Conservation (phyloP, 2,888 invertebrate genomes). For the Hetaerina titia region DNA sequence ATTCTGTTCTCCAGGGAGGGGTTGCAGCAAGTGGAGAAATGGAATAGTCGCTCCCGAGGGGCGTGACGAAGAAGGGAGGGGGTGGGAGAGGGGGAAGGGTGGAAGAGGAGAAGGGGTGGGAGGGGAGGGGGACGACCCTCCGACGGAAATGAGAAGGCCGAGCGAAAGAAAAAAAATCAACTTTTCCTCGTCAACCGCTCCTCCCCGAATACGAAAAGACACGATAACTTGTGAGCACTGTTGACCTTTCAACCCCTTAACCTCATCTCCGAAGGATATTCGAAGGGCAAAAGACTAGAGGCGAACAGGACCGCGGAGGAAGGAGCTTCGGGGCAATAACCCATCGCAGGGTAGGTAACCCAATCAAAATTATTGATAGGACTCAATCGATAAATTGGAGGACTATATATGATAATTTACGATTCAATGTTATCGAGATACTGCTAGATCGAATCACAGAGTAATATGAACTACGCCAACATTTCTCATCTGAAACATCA, state of each 20-base stretch:
- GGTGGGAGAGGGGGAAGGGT: not conserved
- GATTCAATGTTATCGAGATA: too few relatives aligned
- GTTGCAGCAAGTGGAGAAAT: not conserved
- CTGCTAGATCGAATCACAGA: too few relatives aligned
- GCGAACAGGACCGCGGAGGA: not conserved
- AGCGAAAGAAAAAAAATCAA: not conserved
- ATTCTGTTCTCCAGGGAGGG: not conserved
- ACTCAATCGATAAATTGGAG: too few relatives aligned
- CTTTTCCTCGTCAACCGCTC: not conserved
- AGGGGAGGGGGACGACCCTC: not conserved
- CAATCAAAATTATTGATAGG: too few relatives aligned
- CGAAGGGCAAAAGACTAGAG: not conserved
- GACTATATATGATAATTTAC: too few relatives aligned
- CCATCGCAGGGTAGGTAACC: too few relatives aligned
- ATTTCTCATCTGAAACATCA: too few relatives aligned
- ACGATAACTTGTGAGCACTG: constrained; percentile 20
- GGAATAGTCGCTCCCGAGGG: not conserved
- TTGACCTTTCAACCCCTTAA: constrained; percentile 4
- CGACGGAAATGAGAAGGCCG: too few relatives aligned
- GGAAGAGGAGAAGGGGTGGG: not conserved
- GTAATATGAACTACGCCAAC: too few relatives aligned
- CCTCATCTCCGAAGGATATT: not conserved
- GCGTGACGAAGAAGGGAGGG: not conserved
- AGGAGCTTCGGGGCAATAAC: not conserved
- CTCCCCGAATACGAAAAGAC: not conserved